A percentile compares a stretch with the other conserved stretches of the same genome.
These are phyloP conservation scores for Aphaenogaster floridana DNA, from an alignment of 1,140 invertebrate genomes.

Conservation along the genomic window DNA sequence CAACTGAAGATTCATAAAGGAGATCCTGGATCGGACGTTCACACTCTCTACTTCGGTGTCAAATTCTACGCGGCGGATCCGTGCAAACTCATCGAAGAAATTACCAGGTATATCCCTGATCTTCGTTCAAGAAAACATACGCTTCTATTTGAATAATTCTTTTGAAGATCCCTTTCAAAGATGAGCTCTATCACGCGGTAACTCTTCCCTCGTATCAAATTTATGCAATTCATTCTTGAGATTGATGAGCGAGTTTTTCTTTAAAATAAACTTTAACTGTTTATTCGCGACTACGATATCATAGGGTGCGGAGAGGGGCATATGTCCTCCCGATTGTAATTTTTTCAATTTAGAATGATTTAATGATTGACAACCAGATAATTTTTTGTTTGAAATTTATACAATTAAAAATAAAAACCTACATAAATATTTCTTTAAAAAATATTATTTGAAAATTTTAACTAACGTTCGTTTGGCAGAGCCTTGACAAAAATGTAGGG, in stretches of 20 bases:
- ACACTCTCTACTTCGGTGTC: slow-evolving; percentile 98
- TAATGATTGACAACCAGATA: too few species aligned
- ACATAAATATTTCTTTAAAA: too few species aligned
- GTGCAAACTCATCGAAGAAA: slow-evolving; percentile 97
- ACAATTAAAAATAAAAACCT: too few species aligned
- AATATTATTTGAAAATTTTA: too few species aligned
- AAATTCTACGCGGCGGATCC: slow-evolving; percentile 99
- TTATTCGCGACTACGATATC: neutral
- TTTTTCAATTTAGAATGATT: too few species aligned
- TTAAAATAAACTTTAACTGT: neutral
- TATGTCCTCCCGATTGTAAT: too few species aligned
- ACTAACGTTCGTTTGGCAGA: too few species aligned
- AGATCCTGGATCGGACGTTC: slow-evolving; percentile 89
- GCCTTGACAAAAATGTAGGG: too few species aligned
- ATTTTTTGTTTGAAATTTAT: too few species aligned
- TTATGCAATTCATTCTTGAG: neutral
- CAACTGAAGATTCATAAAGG: slow-evolving; percentile 92
- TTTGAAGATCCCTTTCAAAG: neutral
- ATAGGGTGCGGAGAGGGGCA: too few species aligned
- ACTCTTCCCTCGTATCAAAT: neutral
- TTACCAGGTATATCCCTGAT: slow-evolving; percentile 91
- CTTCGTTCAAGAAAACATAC: neutral
- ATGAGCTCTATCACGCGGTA: neutral
- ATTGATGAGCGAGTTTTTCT: neutral
- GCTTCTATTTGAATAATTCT: neutral